Conservation (phyloP, 2,888 invertebrate genomes). For the Platynereis dumerilii region DNA sequence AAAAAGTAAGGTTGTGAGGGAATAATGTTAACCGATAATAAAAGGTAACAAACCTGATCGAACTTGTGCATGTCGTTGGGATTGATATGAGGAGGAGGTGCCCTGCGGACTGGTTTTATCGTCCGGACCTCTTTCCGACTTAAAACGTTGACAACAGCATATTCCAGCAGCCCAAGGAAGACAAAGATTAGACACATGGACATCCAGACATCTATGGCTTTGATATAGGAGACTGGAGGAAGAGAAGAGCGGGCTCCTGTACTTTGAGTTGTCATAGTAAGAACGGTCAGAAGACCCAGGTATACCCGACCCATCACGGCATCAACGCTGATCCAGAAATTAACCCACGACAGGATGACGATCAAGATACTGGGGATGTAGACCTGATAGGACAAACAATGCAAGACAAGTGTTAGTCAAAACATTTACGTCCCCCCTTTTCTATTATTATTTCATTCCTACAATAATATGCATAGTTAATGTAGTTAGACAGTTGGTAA, state of each 20-base stretch:
- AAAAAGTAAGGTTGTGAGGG: too few species aligned
- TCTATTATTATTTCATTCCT: too few species aligned
- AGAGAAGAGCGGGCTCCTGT: slow-evolving; percentile 90
- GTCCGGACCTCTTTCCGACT: slow-evolving; percentile 36
- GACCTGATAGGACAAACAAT: too few species aligned
- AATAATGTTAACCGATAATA: too few species aligned
- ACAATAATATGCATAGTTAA: too few species aligned
- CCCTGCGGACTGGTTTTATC: too few species aligned
- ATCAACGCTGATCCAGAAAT: slow-evolving; percentile 87
- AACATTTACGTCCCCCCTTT: too few species aligned
- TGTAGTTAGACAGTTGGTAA: too few species aligned
- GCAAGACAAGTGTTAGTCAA: too few species aligned
- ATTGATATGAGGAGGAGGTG: too few species aligned
- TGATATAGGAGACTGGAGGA: slow-evolving; percentile 90
- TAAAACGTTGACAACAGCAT: slow-evolving; percentile 45
- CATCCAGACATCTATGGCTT: slow-evolving; percentile 74
- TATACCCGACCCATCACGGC: slow-evolving; percentile 78
- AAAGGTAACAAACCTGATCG: too few species aligned
- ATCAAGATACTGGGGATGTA: slow-evolving; percentile 60
- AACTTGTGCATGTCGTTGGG: too few species aligned
- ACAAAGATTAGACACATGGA: slow-evolving; percentile 44
- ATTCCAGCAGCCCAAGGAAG: slow-evolving; percentile 43
- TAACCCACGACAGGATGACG: slow-evolving; percentile 96
- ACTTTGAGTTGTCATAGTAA: slow-evolving; percentile 81
- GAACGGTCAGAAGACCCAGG: slow-evolving; percentile 79